phyloP scores from a whole-genome alignment of 2,113 vertebrate genomes.

The Eolophus roseicapilla region DNA sequence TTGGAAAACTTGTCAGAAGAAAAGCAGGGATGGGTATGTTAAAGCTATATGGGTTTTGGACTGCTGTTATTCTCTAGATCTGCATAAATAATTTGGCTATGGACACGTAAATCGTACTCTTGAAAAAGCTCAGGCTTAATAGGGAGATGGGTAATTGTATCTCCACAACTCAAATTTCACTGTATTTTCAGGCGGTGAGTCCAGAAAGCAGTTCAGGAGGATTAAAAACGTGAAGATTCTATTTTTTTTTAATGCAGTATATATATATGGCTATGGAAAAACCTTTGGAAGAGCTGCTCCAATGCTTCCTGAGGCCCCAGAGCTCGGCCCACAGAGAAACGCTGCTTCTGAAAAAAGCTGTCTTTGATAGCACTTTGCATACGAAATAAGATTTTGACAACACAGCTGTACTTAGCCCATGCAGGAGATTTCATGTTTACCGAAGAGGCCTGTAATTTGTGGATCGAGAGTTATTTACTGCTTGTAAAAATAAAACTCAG shows the following conservation, averaged over 20 bases:
- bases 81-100: slow-evolving; percentile 48
- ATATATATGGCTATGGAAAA: not conserved
- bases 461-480: not conserved
- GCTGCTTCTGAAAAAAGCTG: not conserved
- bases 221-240: not conserved
- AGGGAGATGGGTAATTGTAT: not conserved
- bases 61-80: not conserved
- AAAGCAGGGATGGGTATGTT: not conserved
- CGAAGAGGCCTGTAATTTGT: slow-evolving; percentile 30
- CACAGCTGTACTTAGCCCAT: not conserved
- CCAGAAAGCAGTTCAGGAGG: not conserved
- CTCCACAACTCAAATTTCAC: not conserved
- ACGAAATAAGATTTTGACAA: not conserved
- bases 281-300: not conserved
- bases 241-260: not conserved
- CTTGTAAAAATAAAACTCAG: slow-evolving; percentile 48
- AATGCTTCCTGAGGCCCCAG: not conserved
- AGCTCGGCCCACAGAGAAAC: not conserved
- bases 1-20: slow-evolving; percentile 26
- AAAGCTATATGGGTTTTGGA: not conserved
- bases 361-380: not conserved
- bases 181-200: slow-evolving; percentile 12
- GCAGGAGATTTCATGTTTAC: not conserved
- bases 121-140: not conserved
- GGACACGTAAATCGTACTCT: not conserved